Evolutionary conservation across 2,113 vertebrate species (phyloP), one percentile per base, ranked within the genome.

Genomic region (Candoia aspera): DNA sequence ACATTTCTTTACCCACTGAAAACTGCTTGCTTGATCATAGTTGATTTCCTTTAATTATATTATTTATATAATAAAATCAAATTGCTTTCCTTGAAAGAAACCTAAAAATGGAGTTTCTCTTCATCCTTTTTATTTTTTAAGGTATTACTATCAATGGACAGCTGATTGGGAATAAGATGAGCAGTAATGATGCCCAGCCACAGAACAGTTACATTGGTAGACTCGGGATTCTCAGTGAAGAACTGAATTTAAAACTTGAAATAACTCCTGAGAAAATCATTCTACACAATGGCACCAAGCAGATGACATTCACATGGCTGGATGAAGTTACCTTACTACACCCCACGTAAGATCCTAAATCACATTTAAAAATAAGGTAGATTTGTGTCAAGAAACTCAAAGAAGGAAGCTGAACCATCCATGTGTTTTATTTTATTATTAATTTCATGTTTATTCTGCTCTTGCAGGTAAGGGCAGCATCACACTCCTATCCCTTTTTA

Each of bases 81-180:
- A 79, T 42, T 37, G 33, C 33, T 79, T 79, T 42, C 33, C 73
- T 42, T 79, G 73, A 79, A 79, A 79, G 17, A 79, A 79, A 79
- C 17, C 68, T 79, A 37, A 15, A 79, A 79, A 37, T 15, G 2
- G 17, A 0, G 2, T 42, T 33, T 79, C 83, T 2, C 21, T 88
- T 83, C 0, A 91, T 62, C 73, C 68, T 6, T 29, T 21, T 0
- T 11, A 68, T 46, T 92, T 0, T 57, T 10, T 37, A 90, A 99
- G 99, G 99, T 90, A 97, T 99, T 97, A 97, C 97, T 68, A 98
- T 99, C 46, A 99, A 99, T n/a, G 99, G 98, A 11, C 96, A 99
- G 94, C 98, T 98, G 91, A 98, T 98, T 86, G 99, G 98, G 60
- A 98, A 99, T 73, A 98, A 98, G 96, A 97, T 91, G 94, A 83